Evolutionary conservation across 2,888 invertebrate genomes (phyloP), one percentile per base, ranked within the genome.

Genomic region (Cataglyphis cursor): DNA sequence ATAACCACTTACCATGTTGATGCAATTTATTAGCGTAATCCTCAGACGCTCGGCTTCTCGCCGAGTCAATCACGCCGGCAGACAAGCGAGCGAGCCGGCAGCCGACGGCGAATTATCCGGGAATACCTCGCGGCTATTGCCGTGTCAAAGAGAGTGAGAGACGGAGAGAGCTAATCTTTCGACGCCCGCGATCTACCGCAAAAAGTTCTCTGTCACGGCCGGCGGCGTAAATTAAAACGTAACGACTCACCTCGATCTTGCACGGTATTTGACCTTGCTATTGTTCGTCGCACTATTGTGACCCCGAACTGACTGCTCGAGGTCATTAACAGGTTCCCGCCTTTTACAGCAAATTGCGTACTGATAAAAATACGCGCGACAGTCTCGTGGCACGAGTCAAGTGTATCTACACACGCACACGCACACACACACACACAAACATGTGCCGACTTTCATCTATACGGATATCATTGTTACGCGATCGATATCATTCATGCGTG

Each of bases 141-240:
- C 78, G 83, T 74, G 83, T 66, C 64, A 61, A 65, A 75, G 74
- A 62, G 21, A 31, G 21, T 1, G 21, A 24, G 18, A 75, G 75
- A 65, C 6, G 18, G 31, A 75, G 61, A 78, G 68, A 85, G 84
- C 86, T 86, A 88, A 90, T 89, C 90, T 87, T 88, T 84, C 2
- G 81, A 65, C 82, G 88, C 84, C 85, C 85, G 70, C 85, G 90
- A 92, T 90, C 91, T 91, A 88, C 88, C 88, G 84, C 87, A 91
- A 89, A 82, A 88, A 91, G 90, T 92, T 92, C 93, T 92, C 88
- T 92, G 93, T 86, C 93, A 93, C 70, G 93, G 93, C 70, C 92
- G 85, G 74, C 82, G 85, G 74, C 80, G 85, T 61, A 83, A 89
- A 88, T 90, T 85, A 87, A 51, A 51, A 87, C 82, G 85, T 80